Conservation (phyloP, 1,140 invertebrate species). For the Ptiloglossa arizonensis region DNA sequence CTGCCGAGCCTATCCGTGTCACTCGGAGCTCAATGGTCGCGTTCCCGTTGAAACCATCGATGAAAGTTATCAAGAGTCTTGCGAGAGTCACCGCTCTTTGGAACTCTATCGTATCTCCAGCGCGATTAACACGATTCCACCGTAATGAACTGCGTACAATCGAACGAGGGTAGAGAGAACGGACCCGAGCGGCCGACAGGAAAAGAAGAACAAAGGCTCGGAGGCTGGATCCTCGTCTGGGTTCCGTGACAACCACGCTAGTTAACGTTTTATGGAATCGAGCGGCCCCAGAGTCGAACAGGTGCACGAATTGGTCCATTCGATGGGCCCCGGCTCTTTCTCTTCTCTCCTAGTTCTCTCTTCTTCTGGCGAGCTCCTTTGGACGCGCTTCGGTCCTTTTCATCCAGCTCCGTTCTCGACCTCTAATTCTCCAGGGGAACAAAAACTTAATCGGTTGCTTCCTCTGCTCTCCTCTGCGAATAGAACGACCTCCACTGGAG, state of each 20-base stretch:
- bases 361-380: slow-evolving; percentile 29
- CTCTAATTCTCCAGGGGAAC: slow-evolving; percentile 74
- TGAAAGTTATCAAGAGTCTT: neutral
- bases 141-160: slow-evolving; percentile 16
- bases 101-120: neutral
- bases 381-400: slow-evolving; percentile 26
- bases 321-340: slow-evolving; percentile 25
- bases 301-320: slow-evolving; percentile 60
- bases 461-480: slow-evolving; percentile 66
- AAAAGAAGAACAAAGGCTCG: slow-evolving; percentile 53
- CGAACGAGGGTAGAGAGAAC: neutral
- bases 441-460: slow-evolving; percentile 80
- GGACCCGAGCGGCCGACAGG: slow-evolving; percentile 9
- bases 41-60: neutral
- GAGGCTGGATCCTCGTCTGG: slow-evolving; percentile 33
- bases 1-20: neutral
- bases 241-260: slow-evolving; percentile 55
- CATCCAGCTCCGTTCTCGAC: slow-evolving; percentile 53
- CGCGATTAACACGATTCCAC: slow-evolving; percentile 14
- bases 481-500: slow-evolving; percentile 22
- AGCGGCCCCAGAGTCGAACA: slow-evolving; percentile 51
- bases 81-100: neutral
- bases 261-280: slow-evolving; percentile 52
- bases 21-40: neutral
- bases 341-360: slow-evolving; percentile 28